Percentiles rank a stretch among this genome's conserved stretches.
Conservation (phyloP, 2,113 vertebrate species). For the Hydropotes inermis region DNA sequence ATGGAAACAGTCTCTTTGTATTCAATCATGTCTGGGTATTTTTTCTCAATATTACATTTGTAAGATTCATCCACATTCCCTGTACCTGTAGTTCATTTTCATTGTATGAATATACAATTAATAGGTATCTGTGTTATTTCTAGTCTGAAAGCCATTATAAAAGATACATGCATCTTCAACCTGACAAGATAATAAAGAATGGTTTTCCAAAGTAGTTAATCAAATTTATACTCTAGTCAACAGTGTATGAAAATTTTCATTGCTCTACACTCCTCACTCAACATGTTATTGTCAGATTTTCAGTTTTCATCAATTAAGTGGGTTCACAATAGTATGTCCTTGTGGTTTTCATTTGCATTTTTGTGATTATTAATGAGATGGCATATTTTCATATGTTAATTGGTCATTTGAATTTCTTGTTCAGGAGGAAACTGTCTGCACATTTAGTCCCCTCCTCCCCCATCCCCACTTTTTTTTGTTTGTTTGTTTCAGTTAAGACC, state of each 20-base stretch:
- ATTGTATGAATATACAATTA: background rate
- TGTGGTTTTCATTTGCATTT: background rate
- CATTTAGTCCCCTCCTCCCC: background rate
- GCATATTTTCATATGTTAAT: background rate
- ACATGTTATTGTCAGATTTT: background rate
- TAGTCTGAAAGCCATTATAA: background rate
- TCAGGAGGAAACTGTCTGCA: background rate
- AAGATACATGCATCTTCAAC: background rate
- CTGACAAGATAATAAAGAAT: background rate
- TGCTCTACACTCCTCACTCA: background rate
- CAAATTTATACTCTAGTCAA: background rate
- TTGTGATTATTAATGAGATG: background rate
- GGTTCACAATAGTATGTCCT: background rate
- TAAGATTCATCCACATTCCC: background rate
- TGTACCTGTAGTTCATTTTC: background rate
- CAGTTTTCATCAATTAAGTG: background rate
- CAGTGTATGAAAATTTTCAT: background rate
- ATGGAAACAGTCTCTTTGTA: background rate
- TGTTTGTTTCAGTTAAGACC: background rate
- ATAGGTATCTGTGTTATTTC: background rate
- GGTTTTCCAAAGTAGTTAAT: background rate
- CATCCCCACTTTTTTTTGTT: rapidly evolving
- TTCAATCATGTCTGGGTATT: background rate
- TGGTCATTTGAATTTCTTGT: background rate
- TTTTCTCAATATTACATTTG: background rate